Evolutionary conservation across 2,888 invertebrate genomes (phyloP).

Genomic region (Toxonevra muliebris): DNA sequence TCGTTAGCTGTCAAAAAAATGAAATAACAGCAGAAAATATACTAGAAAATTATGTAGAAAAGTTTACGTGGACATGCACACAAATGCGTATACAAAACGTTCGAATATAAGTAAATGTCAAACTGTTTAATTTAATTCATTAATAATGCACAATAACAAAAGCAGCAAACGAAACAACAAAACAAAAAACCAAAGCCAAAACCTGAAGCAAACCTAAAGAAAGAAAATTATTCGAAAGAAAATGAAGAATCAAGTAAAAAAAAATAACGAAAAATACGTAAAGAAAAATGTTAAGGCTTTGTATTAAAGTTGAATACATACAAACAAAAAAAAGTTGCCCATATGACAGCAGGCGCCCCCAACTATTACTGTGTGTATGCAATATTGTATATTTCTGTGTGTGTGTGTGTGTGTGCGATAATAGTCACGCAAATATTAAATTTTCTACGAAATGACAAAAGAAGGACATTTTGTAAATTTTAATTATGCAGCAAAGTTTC

Average conservation of each 20-base stretch:
- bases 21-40: conserved; percentile 3
- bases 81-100: neutral
- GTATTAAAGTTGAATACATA: neutral
- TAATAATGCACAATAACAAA: conserved; percentile 26
- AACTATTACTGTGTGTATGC: no score
- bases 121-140: conserved; percentile 29
- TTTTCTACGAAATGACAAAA: conserved; percentile 22
- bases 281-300: no score
- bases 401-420: no score
- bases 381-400: neutral
- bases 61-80: neutral
- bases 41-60: neutral
- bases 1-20: conserved; percentile 22
- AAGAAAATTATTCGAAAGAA: no score
- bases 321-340: no score
- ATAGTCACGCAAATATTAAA: conserved; percentile 21
- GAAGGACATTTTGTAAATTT: conserved; percentile 28
- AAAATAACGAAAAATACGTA: no score
- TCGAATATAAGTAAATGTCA: conserved; percentile 17
- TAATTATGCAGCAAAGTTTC: conserved; percentile 31
- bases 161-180: neutral
- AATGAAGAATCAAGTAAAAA: no score
- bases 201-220: neutral
- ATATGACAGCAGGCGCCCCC: no score
- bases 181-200: neutral